Evolutionary conservation across 2,888 invertebrate genomes (phyloP), one percentile per base, ranked within the genome.

Genomic region (Thysanoteuthis rhombus): DNA sequence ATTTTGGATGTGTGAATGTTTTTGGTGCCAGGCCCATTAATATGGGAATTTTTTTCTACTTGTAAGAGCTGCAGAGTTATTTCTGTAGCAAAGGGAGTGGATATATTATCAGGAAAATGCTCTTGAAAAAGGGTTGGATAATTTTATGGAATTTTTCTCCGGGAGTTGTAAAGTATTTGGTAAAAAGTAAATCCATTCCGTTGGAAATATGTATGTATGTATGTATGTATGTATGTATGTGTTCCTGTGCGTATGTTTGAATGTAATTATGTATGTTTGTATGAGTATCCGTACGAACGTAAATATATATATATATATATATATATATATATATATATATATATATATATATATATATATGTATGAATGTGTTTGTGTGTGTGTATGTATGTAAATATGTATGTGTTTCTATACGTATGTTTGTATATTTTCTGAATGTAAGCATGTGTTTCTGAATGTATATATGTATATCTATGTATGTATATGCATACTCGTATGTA

Each of bases 321-420:
- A 89, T 89, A n/a, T 89, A n/a, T 89, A 89, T 89, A 89, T 89
- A 89, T 89, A 19, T 89, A n/a, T 89, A 38, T 89, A 89, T 38
- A 38, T 89, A n/a, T 89, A n/a, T 89, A 89, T n/a, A 89, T 89
- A 89, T 89, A n/a, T 89, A n/a, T 89, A n/a, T 89, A 89, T 89
- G 19, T 89, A 16, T 89, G 32, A 22, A 89, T 38, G n/a, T 89
- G n/a, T 89, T 22, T 89, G n/a, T 89, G n/a, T 89, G n/a, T 89
- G n/a, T 89, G 25, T 89, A n/a, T 89, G n/a, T 89, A 89, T 89
- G n/a, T n/a, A n/a, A n/a, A n/a, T n/a, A 38, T 89, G 36, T 89
- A 19, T 89, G 16, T 89, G n/a, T 89, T 22, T 89, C 10, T 89
- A 89, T 89, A 89, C n/a, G n/a, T 89, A 89, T 89, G n/a, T 89